phyloP scores from a whole-genome alignment of 2,888 invertebrate genomes.

The Blera fallax region DNA sequence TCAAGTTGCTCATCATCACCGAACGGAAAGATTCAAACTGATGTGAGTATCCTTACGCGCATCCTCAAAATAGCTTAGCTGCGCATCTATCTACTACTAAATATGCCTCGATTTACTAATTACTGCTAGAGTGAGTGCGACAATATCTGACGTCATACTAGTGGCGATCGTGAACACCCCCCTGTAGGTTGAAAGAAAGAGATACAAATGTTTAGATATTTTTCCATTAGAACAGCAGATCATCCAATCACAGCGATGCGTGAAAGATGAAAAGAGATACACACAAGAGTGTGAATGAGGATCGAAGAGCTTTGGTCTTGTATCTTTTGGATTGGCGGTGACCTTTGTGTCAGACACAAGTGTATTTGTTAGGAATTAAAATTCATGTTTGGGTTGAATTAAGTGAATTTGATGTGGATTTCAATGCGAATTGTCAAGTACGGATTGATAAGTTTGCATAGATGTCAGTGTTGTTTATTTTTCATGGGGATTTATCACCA shows the following conservation, averaged over 20 bases:
- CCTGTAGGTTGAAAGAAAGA: neutral
- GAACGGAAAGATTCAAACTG: slow-evolving; percentile 64
- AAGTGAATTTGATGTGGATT: slow-evolving; percentile 11
- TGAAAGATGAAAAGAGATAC: slow-evolving; percentile 21
- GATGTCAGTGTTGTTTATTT: neutral
- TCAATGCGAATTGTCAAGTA: neutral
- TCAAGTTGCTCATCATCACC: slow-evolving; percentile 45
- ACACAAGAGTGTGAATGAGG: neutral
- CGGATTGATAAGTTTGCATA: neutral
- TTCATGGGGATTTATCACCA: neutral
- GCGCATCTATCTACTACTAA: slow-evolving; percentile 48
- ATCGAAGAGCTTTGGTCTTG: slow-evolving; percentile 46
- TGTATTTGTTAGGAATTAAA: neutral
- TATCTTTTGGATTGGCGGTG: slow-evolving; percentile 40
- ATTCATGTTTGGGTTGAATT: neutral
- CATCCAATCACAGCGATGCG: slow-evolving; percentile 31
- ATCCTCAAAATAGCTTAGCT: slow-evolving; percentile 56
- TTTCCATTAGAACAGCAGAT: neutral
- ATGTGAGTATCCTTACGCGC: slow-evolving; percentile 63
- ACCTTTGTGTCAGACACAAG: slow-evolving; percentile 10
- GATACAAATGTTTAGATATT: neutral
- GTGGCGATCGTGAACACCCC: neutral
- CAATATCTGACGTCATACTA: slow-evolving; percentile 1
- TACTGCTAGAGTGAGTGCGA: slow-evolving; percentile 37
- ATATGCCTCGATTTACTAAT: slow-evolving; percentile 40